phyloP scores from a whole-genome alignment of 2,888 invertebrate species.

The Meta bourneti region DNA sequence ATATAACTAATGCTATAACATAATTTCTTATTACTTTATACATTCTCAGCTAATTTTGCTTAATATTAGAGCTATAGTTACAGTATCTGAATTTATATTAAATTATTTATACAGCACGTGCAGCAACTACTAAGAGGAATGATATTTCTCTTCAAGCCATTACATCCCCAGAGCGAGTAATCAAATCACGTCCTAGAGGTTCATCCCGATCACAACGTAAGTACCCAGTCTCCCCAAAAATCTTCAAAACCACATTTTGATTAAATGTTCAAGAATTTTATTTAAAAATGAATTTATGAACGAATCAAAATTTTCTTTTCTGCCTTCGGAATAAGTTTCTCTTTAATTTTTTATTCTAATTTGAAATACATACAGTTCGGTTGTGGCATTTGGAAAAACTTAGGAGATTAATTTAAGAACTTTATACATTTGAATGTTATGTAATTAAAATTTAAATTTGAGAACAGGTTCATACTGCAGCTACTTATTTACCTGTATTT shows the following conservation, averaged over 20 bases:
- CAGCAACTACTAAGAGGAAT: constrained; percentile 42
- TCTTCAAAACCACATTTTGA: neutral
- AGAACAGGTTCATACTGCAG: no score
- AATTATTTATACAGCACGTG: constrained; percentile 61
- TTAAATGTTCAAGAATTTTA: no score
- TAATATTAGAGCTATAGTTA: no score
- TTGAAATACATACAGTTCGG: no score
- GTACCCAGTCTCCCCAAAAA: constrained; percentile 80
- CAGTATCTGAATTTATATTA: neutral
- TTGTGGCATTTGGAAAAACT: neutral
- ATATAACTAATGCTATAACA: no score
- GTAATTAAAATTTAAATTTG: no score
- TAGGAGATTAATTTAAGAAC: no score
- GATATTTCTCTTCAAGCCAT: constrained; percentile 80
- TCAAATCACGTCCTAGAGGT: constrained; percentile 85
- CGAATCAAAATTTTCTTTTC: neutral
- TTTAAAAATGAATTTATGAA: neutral
- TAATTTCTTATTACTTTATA: no score
- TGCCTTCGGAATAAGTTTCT: neutral
- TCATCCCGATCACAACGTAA: constrained; percentile 96
- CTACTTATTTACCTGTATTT: no score
- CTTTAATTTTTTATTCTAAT: neutral
- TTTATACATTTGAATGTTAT: no score
- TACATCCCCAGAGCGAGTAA: constrained; percentile 84
- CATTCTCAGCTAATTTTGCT: no score